Percentiles rank a stretch among this genome's conserved stretches.
These are phyloP conservation scores for Synanthedon vespiformis DNA, from an alignment of 2,888 invertebrate genomes.

Conservation along the genomic window DNA sequence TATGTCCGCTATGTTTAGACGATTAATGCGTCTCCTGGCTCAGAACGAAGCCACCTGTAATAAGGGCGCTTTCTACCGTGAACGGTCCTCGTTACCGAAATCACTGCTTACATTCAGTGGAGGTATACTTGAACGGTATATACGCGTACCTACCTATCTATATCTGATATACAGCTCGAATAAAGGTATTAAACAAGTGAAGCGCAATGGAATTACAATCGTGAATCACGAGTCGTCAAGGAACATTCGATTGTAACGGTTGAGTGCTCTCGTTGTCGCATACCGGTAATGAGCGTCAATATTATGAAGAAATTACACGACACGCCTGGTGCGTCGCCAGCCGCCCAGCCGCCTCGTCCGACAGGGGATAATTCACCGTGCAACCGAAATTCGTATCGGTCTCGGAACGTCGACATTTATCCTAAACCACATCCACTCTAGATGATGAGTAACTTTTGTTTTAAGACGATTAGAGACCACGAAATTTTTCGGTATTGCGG, in stretches of 20 bases:
- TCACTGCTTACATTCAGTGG: not conserved
- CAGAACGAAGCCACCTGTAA: constrained; percentile 28
- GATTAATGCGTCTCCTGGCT: constrained; percentile 30
- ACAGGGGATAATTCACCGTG: constrained; percentile 28
- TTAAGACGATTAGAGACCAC: too few relatives aligned
- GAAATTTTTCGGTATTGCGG: too few relatives aligned
- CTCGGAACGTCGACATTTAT: constrained; percentile 21
- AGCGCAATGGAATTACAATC: constrained; percentile 36
- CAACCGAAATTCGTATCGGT: constrained; percentile 32
- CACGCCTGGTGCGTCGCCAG: constrained; percentile 20
- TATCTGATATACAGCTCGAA: not conserved
- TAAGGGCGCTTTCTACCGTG: constrained; percentile 41
- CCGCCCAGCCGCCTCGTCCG: constrained; percentile 7
- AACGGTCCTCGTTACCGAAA: constrained; percentile 13
- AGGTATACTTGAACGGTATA: not conserved
- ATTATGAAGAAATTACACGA: constrained; percentile 35
- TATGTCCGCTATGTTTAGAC: constrained; percentile 24
- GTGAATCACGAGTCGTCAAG: constrained; percentile 56
- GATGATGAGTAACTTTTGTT: not conserved
- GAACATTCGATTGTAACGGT: constrained; percentile 50
- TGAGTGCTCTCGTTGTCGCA: constrained; percentile 34
- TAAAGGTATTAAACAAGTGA: constrained; percentile 11
- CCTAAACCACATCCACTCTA: constrained; percentile 14
- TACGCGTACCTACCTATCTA: not conserved
- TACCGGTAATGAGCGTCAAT: constrained; percentile 46